These are phyloP conservation scores for Platypus cylindrus DNA, from an alignment of 2,888 invertebrate species.

Conservation along the genomic window DNA sequence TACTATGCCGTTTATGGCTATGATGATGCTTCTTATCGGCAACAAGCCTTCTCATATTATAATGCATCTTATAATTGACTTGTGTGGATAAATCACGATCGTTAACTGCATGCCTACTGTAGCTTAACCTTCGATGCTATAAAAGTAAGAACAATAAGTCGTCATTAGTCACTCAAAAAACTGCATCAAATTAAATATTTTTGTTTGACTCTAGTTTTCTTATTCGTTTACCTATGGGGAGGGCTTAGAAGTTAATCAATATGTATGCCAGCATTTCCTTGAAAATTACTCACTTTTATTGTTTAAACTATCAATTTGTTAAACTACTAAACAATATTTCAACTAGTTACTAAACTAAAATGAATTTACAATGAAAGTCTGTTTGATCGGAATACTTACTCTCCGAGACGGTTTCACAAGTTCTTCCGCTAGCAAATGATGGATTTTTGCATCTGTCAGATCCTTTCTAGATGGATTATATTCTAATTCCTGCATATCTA, in stretches of 20 bases:
- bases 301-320: too few species aligned
- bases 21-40: constrained; percentile 76
- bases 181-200: too few species aligned
- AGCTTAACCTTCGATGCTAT: constrained; percentile 80
- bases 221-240: too few species aligned
- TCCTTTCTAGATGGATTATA: constrained; percentile 88
- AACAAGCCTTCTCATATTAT: constrained; percentile 77
- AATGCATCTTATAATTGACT: constrained; percentile 79
- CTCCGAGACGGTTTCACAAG: constrained; percentile 76
- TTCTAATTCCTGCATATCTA: constrained; percentile 87
- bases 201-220: too few species aligned
- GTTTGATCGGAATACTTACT: constrained; percentile 43
- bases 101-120: constrained; percentile 83
- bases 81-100: constrained; percentile 78
- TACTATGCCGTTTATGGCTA: constrained; percentile 55
- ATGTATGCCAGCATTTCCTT: too few species aligned
- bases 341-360: too few species aligned
- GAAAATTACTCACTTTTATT: too few species aligned
- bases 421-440: constrained; percentile 83
- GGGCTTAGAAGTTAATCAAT: too few species aligned
- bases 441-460: constrained; percentile 85
- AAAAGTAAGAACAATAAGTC: constrained; percentile 21
- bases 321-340: too few species aligned
- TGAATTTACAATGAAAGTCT: too few species aligned
- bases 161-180: too few species aligned